Evolutionary conservation across 2,797 vertebrate species (phyloP).

Genomic region (Parauchenoglanis punctatus): DNA sequence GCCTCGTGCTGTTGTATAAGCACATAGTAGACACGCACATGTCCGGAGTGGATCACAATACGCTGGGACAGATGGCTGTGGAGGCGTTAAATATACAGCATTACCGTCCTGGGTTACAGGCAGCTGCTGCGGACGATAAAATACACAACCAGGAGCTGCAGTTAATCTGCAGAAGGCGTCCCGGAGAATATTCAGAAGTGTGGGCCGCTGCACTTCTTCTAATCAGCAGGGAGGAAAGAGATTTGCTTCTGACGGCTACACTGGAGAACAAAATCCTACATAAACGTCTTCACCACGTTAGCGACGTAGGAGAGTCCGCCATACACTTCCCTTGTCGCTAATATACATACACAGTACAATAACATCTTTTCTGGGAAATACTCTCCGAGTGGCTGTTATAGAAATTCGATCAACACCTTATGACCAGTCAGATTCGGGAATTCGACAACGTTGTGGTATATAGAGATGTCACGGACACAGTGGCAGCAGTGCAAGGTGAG

Average conservation of each 20-base stretch:
- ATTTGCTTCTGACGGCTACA: background rate
- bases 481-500: slow-evolving; percentile 7
- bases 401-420: background rate
- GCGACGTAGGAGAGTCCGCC: background rate
- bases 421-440: background rate
- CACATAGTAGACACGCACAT: slow-evolving; percentile 62
- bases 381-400: background rate
- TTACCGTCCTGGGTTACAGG: slow-evolving; percentile 70
- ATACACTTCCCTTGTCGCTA: background rate
- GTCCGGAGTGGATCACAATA: slow-evolving; percentile 67
- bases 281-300: background rate
- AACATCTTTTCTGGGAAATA: background rate
- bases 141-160: slow-evolving; percentile 51
- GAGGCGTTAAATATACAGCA: slow-evolving; percentile 75
- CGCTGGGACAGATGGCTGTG: slow-evolving; percentile 71
- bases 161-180: slow-evolving; percentile 25
- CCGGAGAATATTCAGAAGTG: slow-evolving; percentile 39
- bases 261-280: background rate
- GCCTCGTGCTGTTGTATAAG: slow-evolving; percentile 63
- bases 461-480: background rate
- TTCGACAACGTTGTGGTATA: too few relatives aligned
- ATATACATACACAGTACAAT: background rate
- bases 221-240: background rate
- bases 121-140: slow-evolving; percentile 59
- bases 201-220: background rate